phyloP scores from a whole-genome alignment of 2,888 invertebrate species.

The Pseudeuparius sepicola region DNA sequence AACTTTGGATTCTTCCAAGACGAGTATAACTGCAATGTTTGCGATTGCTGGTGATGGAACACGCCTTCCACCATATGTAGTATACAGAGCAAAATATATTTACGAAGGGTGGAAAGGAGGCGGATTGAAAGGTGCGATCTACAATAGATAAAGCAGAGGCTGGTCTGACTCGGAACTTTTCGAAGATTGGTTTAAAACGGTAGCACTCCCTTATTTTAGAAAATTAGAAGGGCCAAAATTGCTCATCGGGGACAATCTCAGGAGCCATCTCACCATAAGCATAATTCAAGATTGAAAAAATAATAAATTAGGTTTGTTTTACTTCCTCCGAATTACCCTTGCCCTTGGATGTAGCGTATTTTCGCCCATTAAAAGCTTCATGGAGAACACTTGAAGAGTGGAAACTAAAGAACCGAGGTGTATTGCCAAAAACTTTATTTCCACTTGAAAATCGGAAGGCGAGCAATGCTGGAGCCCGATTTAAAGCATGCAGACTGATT shows the following conservation, averaged over 20 bases:
- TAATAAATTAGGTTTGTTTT: conserved; percentile 21
- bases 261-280: conserved; percentile 21
- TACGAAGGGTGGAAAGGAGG: conserved; percentile 11
- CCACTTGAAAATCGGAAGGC: too few relatives aligned
- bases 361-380: conserved; percentile 21
- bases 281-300: conserved; percentile 25
- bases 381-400: conserved; percentile 1
- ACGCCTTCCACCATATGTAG: conserved; percentile 17
- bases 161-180: conserved; percentile 18
- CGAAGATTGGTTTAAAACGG: conserved; percentile 16
- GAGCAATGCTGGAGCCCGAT: too few relatives aligned
- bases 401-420: conserved; percentile 13
- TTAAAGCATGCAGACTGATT: too few relatives aligned
- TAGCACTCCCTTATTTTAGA: conserved; percentile 7
- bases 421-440: conserved; percentile 16
- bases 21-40: conserved; percentile 20
- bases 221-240: conserved; percentile 1
- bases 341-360: conserved; percentile 25
- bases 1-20: conserved; percentile 19
- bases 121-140: conserved; percentile 14
- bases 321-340: conserved; percentile 23
- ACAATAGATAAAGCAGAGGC: conserved; percentile 17
- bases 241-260: background rate
- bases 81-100: conserved; percentile 23
- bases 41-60: conserved; percentile 17